Base-by-base conservation (phyloP, 2,888 invertebrate species). In the Syritta pipiens region DNA sequence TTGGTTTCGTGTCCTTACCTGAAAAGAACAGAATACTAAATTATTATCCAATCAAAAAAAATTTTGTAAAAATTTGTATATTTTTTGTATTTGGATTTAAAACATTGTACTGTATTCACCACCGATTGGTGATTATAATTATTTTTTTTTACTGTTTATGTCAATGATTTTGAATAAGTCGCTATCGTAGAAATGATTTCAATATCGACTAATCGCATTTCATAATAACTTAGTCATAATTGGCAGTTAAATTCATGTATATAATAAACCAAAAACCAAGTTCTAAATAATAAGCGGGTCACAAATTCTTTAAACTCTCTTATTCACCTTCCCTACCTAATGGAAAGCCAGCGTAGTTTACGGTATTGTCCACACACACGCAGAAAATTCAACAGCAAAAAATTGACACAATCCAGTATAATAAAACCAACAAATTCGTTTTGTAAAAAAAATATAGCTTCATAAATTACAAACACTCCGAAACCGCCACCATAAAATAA, bases 381-480 rank as follows among this genome's bases (percentile, higher is more conserved):
- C n/a, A n/a, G n/a, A n/a, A n/a, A n/a, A n/a, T 24, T 6, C 42
- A 19, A 1, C 48, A 17, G 12, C 17, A 9, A 42, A 6, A 22
- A 28, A 44, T 22, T 22, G 14, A 7, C 12, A 24, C 4, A n/a
- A 17, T n/a, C 10, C 24, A 44, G 24, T 12, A 49, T 12, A 63
- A 76, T 57, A 65, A 77, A 72, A 62, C 48, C 48, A 72, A 60
- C 65, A 53, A 79, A 74, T 74, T 74, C 55, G 55, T 79, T 72
- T 53, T 53, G 72, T 59, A 32, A 67, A 57, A 79, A 74, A 68
- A 74, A 68, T 79, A 74, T 79, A 10, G 79, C 74, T 74, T 68
- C 79, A 74, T 79, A 74, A 79, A 79, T 79, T 60, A 79, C 62
- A 71, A 63, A 63, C 44, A 51, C 71, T 67, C 46, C 48, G 55